phyloP scores from a whole-genome alignment of 2,888 invertebrate genomes.

The Monochamus alternatus region DNA sequence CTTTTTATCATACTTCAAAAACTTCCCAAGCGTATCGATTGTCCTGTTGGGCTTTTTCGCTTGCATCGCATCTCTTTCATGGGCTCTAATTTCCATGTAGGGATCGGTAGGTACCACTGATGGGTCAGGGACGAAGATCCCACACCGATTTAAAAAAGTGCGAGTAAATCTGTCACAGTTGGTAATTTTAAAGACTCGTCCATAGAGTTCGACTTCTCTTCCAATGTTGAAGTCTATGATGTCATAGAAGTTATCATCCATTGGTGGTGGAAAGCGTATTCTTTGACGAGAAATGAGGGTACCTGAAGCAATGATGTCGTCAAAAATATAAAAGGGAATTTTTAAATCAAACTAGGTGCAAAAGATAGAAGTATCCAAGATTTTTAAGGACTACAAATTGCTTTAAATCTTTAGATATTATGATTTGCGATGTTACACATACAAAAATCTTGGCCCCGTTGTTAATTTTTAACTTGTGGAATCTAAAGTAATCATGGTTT shows the following conservation, averaged over 20 bases:
- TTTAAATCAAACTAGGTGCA: too few species aligned
- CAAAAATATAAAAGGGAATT: too few species aligned
- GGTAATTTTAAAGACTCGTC: conserved; percentile 86
- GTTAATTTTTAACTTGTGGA: too few species aligned
- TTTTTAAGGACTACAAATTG: too few species aligned
- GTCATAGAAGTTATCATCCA: conserved; percentile 84
- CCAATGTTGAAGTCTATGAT: conserved; percentile 92
- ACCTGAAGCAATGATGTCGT: conserved; percentile 74
- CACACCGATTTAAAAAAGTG: conserved; percentile 87
- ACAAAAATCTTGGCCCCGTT: too few species aligned
- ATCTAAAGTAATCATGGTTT: too few species aligned
- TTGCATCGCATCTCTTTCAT: conserved; percentile 64
- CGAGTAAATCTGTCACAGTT: conserved; percentile 92
- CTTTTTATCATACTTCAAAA: conserved; percentile 86
- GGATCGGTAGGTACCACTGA: conserved; percentile 74
- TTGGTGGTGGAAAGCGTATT: conserved; percentile 83
- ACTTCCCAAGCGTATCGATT: conserved; percentile 82
- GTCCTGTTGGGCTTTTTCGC: conserved; percentile 74
- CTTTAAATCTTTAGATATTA: too few species aligned
- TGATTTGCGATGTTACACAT: too few species aligned
- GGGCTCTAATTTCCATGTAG: conserved; percentile 70
- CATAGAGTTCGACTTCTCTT: conserved; percentile 84
- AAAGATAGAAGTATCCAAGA: too few species aligned
- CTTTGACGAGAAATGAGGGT: conserved; percentile 87
- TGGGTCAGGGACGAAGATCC: conserved; percentile 86